Conservation (phyloP, 2,113 vertebrate species). For the Eonycteris spelaea region DNA sequence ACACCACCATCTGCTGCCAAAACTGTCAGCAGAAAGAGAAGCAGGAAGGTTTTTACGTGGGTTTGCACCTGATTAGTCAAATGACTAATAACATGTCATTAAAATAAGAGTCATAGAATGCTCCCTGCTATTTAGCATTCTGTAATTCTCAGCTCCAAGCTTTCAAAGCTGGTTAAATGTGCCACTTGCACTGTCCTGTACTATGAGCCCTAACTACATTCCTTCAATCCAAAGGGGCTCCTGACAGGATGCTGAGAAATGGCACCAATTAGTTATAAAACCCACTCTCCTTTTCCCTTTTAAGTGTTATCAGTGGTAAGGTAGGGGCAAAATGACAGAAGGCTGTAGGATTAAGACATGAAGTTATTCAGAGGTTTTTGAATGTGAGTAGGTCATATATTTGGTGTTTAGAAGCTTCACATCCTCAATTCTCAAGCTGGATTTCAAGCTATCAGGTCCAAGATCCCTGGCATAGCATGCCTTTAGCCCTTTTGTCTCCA, state of each 20-base stretch:
- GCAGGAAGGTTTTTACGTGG: not conserved
- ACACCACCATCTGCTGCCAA: not conserved
- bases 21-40: not conserved
- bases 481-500: not conserved
- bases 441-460: not conserved
- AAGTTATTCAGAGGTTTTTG: not conserved
- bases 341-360: not conserved
- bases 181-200: not conserved
- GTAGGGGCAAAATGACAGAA: not conserved
- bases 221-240: not conserved
- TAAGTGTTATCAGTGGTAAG: not conserved
- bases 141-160: not conserved
- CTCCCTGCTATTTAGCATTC: slow-evolving; percentile 6
- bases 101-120: slow-evolving; percentile 4
- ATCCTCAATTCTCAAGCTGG: not conserved
- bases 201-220: not conserved
- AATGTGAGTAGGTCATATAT: not conserved
- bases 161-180: slow-evolving; percentile 28
- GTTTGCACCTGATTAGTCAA: slow-evolving; percentile 36
- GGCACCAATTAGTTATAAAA: slow-evolving; percentile 19
- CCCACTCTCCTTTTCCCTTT: not conserved
- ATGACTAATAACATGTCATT: not conserved
- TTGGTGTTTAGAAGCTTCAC: slow-evolving; percentile 6
- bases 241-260: slow-evolving; percentile 30
- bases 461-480: not conserved